Percentiles rank a stretch among this genome's conserved stretches.
phyloP scores from a whole-genome alignment of 2,113 vertebrate genomes.

The Xenopus laevis region DNA sequence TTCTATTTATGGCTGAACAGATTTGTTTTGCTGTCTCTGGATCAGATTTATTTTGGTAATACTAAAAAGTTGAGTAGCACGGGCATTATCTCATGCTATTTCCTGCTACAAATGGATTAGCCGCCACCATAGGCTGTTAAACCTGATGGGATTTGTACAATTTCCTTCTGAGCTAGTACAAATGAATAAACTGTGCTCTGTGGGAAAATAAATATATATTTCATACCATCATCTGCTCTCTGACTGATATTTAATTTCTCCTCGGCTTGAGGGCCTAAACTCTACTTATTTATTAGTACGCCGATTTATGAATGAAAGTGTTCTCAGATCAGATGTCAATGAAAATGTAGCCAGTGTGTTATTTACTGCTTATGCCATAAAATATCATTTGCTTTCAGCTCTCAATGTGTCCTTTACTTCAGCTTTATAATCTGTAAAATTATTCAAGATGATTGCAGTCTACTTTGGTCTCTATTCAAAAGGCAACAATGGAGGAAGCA shows the following conservation, averaged over 20 bases:
- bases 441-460: conserved; percentile 14
- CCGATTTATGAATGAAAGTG: conserved; percentile 12
- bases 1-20: conserved; percentile 34
- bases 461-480: conserved; percentile 26
- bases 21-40: conserved; percentile 22
- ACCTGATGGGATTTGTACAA: conserved; percentile 42
- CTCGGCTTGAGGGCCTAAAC: conserved; percentile 21
- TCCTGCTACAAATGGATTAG: conserved; percentile 45
- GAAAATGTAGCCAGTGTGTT: not conserved
- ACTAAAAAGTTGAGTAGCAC: conserved; percentile 37
- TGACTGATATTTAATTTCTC: conserved; percentile 29
- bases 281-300: conserved; percentile 19
- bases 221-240: conserved; percentile 20
- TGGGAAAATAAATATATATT: conserved; percentile 27
- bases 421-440: conserved; percentile 8
- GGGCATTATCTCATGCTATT: conserved; percentile 45
- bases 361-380: conserved; percentile 22
- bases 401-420: not conserved
- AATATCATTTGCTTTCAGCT: conserved; percentile 9
- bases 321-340: conserved; percentile 1
- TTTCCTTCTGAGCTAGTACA: conserved; percentile 33
- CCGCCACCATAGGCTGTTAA: conserved; percentile 40
- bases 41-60: conserved; percentile 43
- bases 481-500: conserved; percentile 41
- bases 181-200: conserved; percentile 20